These are phyloP conservation scores for Pogonocherus hispidulus DNA, from an alignment of 2,888 invertebrate species.

Conservation along the genomic window DNA sequence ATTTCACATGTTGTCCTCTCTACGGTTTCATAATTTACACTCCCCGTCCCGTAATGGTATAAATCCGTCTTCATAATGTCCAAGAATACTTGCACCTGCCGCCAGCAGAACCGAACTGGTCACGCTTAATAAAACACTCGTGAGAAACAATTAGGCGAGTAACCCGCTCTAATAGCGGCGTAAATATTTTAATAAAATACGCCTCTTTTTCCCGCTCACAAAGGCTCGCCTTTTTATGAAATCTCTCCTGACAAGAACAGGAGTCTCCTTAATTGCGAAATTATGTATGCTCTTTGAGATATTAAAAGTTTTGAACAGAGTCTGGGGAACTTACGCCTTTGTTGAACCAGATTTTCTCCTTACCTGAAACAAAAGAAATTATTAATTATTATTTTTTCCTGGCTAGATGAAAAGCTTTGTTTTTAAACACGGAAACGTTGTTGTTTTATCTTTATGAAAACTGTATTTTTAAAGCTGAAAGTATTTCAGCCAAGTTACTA, in stretches of 20 bases:
- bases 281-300: constrained; percentile 37
- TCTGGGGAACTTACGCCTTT: constrained; percentile 24
- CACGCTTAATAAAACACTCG: constrained; percentile 41
- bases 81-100: constrained; percentile 40
- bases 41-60: too few relatives aligned
- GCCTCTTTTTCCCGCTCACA: not conserved
- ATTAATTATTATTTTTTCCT: constrained; percentile 40
- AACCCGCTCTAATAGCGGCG: constrained; percentile 27
- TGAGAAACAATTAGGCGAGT: constrained; percentile 47
- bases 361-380: constrained; percentile 34
- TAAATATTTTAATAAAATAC: constrained; percentile 45
- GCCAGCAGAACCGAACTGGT: constrained; percentile 39
- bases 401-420: not conserved
- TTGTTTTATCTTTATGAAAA: not conserved
- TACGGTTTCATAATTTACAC: too few relatives aligned
- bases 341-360: constrained; percentile 31
- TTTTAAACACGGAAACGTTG: constrained; percentile 3
- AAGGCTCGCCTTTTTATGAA: not conserved
- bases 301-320: constrained; percentile 32
- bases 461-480: not conserved
- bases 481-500: not conserved
- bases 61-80: constrained; percentile 37
- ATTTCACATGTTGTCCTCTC: too few relatives aligned
- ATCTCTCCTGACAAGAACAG: constrained; percentile 1
- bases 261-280: constrained; percentile 34